Base-by-base conservation (phyloP, 2,888 invertebrate genomes). In the Callyntrura guangdongensis region DNA sequence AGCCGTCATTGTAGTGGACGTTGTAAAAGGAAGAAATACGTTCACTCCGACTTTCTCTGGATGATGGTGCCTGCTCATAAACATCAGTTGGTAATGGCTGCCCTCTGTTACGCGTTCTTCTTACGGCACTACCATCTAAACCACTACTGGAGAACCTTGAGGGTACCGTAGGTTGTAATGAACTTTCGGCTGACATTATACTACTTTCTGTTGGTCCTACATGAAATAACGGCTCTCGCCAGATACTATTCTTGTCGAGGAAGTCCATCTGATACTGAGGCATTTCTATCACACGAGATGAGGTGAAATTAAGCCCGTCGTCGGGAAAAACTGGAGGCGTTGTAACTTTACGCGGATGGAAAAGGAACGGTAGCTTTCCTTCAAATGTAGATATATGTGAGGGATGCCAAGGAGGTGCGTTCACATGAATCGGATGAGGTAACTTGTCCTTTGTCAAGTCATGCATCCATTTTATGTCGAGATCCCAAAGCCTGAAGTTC, bases 401-500 rank as follows among this genome's bases (percentile, higher is more conserved):
- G 22, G 86, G 91, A 27, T 92, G 87, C 94, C 94, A 94, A 11
- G 93, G 92, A 1, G 94, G 94, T 20, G 92, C 87, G 59, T 93
- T 92, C 11, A 93, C 89, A 22, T 89, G 91, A 36, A 83, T 36
- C n/a, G 91, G 89, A 27, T 87, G 47, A 20, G 86, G 61, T 22
- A 92, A 49, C 27, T 86, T 87, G 5, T 86, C 88, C 47, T 91
- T 89, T n/a, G 87, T 86, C 47, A 93, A 91, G 61, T 93, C 92
- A 69, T 93, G 92, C 49, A 90, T 86, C 85, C 93, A 94, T 79
- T 93, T 93, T 17, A 94, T 81, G 61, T 94, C 94, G 72, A 94
- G 90, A 89, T 94, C 94, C 92, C 92, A 93, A 4, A 94, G 85
- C 22, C 94, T 94, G 11, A n/a, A n/a, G n/a, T n/a, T n/a, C n/a